Evolutionary conservation across 2,113 vertebrate genomes (phyloP).

Genomic region (Sander lucioperca): DNA sequence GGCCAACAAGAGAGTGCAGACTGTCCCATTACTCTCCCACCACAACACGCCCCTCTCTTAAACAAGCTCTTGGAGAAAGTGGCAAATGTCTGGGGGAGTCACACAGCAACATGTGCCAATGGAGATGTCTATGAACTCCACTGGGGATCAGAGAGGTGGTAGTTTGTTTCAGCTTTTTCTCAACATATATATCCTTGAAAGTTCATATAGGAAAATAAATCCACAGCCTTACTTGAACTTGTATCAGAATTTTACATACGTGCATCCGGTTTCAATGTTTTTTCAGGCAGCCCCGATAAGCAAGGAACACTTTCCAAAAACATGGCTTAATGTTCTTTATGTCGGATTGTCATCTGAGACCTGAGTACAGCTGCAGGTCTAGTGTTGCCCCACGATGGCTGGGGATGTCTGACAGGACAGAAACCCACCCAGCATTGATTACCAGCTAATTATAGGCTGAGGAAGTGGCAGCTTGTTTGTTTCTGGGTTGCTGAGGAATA

Average conservation of each 20-base stretch:
- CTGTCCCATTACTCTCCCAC: constrained; percentile 57
- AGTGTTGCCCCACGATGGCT: constrained; percentile 66
- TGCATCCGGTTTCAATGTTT: constrained; percentile 9
- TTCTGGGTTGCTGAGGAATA: constrained; percentile 85
- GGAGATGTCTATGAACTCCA: constrained; percentile 41
- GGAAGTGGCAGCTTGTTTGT: constrained; percentile 86
- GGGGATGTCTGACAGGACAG: constrained; percentile 67
- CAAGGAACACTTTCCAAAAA: constrained; percentile 30
- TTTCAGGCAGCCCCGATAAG: not conserved
- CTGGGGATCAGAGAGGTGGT: not conserved
- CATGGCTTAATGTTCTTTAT: constrained; percentile 51
- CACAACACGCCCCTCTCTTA: constrained; percentile 30
- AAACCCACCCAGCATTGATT: constrained; percentile 83
- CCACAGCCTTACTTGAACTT: not conserved
- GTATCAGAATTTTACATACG: not conserved
- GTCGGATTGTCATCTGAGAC: constrained; percentile 66
- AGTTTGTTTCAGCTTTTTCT: not conserved
- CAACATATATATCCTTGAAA: not conserved
- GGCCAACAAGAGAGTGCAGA: constrained; percentile 63
- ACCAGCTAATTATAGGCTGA: constrained; percentile 85
- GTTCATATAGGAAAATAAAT: not conserved
- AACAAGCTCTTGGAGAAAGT: constrained; percentile 68
- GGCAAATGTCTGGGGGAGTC: constrained; percentile 54
- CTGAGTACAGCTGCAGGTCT: constrained; percentile 67
- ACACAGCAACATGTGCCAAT: constrained; percentile 47